Conservation (phyloP, 2,797 vertebrate genomes). For the Iguana delicatissima region DNA sequence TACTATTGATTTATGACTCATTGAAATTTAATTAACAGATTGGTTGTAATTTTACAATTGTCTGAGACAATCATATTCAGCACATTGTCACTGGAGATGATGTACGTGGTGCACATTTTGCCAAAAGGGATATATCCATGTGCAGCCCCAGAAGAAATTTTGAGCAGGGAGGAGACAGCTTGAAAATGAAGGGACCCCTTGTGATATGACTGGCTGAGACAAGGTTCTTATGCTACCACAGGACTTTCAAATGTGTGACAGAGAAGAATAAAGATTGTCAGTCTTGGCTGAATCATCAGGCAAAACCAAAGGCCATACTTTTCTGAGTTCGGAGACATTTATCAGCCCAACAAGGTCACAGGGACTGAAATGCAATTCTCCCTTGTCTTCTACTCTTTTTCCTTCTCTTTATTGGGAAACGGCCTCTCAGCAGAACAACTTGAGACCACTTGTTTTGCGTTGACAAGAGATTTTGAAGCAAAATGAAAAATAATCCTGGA, state of each 20-base stretch:
- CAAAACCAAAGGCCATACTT: constrained; percentile 56
- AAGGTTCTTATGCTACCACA: constrained; percentile 47
- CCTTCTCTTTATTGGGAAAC: constrained; percentile 3
- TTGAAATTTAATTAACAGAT: constrained; percentile 38
- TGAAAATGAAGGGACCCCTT: constrained; percentile 51
- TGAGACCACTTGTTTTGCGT: constrained; percentile 25
- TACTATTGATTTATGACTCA: not conserved
- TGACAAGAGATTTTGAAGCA: constrained; percentile 32
- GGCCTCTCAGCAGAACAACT: not conserved
- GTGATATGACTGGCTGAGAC: not conserved
- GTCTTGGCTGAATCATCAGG: constrained; percentile 56
- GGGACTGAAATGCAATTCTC: constrained; percentile 31
- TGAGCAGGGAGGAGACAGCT: not conserved
- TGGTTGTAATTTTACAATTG: not conserved
- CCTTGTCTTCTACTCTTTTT: constrained; percentile 38
- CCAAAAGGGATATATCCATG: not conserved
- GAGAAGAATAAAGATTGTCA: constrained; percentile 55
- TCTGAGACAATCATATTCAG: not conserved
- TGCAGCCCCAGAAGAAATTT: constrained; percentile 39
- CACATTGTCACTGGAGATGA: not conserved
- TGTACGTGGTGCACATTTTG: fast-evolving
- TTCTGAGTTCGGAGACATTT: constrained; percentile 28
- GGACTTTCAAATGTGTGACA: constrained; percentile 49
- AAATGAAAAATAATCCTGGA: constrained; percentile 31
- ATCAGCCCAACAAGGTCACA: constrained; percentile 52